Evolutionary conservation across 2,888 invertebrate genomes (phyloP).

Genomic region (Tachina fera): DNA sequence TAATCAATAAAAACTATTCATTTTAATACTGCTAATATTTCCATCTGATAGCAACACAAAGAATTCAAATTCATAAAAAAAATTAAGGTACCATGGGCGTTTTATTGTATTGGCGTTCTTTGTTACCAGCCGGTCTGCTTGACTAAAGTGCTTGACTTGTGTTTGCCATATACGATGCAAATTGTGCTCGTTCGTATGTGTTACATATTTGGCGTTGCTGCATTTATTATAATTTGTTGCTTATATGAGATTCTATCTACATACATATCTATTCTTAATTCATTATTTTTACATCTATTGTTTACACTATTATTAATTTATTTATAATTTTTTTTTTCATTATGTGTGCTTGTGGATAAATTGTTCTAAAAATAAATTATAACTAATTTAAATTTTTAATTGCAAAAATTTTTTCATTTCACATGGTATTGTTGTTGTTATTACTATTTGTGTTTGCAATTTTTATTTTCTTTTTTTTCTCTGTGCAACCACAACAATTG

Average conservation of each 20-base stretch:
- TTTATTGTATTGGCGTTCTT: constrained; percentile 15
- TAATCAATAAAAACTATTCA: not conserved
- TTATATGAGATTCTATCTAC: constrained; percentile 7
- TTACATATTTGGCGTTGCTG: constrained; percentile 31
- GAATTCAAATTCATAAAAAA: not conserved
- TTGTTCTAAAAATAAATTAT: constrained; percentile 71
- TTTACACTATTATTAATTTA: constrained; percentile 47
- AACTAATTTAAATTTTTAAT: constrained; percentile 72
- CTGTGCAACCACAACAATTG: constrained; percentile 40
- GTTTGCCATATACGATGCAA: constrained; percentile 13
- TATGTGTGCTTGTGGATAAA: constrained; percentile 52
- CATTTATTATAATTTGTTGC: constrained; percentile 26
- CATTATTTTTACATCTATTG: constrained; percentile 46
- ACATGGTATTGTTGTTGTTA: constrained; percentile 38
- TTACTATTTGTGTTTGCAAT: not conserved
- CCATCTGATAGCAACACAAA: not conserved
- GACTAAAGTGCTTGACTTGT: constrained; percentile 16
- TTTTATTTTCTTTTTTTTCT: not conserved
- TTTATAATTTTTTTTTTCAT: constrained; percentile 25
- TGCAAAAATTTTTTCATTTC: constrained; percentile 60
- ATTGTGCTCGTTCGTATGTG: not conserved
- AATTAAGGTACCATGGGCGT: constrained; percentile 31
- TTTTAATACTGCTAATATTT: constrained; percentile 1
- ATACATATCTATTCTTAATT: constrained; percentile 52
- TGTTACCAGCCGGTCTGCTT: constrained; percentile 26